These are phyloP conservation scores for Agriopis marginaria DNA, from an alignment of 2,888 invertebrate genomes.

Conservation along the genomic window DNA sequence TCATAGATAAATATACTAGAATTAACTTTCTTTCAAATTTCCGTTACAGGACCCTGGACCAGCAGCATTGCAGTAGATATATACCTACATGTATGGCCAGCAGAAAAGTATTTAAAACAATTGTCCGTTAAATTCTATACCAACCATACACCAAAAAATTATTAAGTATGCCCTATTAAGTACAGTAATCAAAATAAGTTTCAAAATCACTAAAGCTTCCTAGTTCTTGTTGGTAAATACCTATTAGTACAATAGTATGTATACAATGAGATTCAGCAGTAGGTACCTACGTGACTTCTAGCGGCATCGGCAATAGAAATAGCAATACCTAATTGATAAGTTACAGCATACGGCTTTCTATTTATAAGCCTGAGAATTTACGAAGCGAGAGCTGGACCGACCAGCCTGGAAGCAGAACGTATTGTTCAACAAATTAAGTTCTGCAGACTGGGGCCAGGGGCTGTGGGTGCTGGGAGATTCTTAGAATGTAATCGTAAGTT, in stretches of 20 bases:
- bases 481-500: slow-evolving; percentile 67
- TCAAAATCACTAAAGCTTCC: not conserved
- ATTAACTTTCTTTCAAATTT: no score
- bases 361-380: slow-evolving; percentile 57
- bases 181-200: not conserved
- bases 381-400: slow-evolving; percentile 46
- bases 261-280: no score
- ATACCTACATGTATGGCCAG: not conserved
- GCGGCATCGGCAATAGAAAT: slow-evolving; percentile 53
- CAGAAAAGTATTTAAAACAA: no score
- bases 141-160: no score
- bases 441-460: slow-evolving; percentile 42
- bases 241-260: no score
- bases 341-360: slow-evolving; percentile 53
- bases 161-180: not conserved
- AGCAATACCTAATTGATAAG: slow-evolving; percentile 52
- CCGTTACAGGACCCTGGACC: no score
- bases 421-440: slow-evolving; percentile 57
- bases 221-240: not conserved
- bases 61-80: not conserved
- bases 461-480: slow-evolving; percentile 54
- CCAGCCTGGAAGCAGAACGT: slow-evolving; percentile 49
- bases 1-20: no score
- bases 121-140: no score
- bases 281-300: slow-evolving; percentile 11